Conservation (phyloP, 2,113 vertebrate genomes). For the Embiotoca jacksoni region DNA sequence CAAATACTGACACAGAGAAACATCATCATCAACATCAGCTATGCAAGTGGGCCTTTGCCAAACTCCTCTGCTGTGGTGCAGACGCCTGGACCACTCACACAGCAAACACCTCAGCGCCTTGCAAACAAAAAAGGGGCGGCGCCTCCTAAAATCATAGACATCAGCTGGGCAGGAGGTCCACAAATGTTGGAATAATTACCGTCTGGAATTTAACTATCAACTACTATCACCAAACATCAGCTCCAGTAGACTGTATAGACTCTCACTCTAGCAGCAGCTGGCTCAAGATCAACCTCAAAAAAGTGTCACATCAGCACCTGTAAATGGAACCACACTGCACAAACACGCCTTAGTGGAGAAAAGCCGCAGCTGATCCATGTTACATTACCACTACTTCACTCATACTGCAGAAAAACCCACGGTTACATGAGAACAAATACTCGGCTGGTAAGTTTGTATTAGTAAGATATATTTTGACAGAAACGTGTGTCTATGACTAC, state of each 20-base stretch:
- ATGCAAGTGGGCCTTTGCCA: neutral
- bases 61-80: neutral
- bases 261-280: no score
- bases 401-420: no score
- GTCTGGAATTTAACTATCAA: neutral
- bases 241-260: neutral
- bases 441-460: no score
- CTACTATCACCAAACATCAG: slow-evolving; percentile 1
- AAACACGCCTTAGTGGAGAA: no score
- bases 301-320: neutral
- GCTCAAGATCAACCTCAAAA: neutral
- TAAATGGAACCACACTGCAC: neutral
- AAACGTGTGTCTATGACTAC: no score
- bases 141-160: neutral
- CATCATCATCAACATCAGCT: neutral
- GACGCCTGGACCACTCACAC: neutral
- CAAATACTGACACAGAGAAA: slow-evolving; percentile 11
- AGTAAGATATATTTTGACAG: no score
- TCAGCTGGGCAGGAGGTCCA: neutral
- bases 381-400: no score
- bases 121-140: neutral
- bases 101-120: neutral
- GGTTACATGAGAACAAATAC: no score
- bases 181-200: slow-evolving; percentile 5
- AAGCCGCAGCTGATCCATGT: no score